Evolutionary conservation across 1,140 invertebrate species (phyloP).

Genomic region (Mesaphorura yosii): DNA sequence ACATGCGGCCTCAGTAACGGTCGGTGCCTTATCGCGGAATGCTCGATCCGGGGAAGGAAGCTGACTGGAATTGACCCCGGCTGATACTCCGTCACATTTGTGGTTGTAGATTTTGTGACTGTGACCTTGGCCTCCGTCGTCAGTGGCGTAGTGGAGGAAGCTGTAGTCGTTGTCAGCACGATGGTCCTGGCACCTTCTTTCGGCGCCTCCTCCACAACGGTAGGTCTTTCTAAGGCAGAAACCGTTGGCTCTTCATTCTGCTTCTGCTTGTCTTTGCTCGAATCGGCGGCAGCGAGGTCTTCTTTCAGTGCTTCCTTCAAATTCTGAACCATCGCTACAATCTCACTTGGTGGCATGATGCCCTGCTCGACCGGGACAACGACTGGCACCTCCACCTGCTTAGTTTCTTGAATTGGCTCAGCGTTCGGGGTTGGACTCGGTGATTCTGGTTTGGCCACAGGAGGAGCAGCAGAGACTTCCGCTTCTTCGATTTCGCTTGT

Average conservation of each 20-base stretch:
- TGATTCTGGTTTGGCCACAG: neutral
- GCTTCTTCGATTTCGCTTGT: neutral
- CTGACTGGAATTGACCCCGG: neutral
- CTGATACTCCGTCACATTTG: too few species aligned
- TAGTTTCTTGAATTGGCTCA: neutral
- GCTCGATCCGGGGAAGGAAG: neutral
- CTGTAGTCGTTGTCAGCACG: neutral
- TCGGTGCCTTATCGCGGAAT: too few species aligned
- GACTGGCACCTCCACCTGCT: conserved; percentile 7
- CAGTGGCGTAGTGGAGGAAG: conserved; percentile 1
- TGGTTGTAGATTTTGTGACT: conserved; percentile 22
- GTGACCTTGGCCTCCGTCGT: neutral
- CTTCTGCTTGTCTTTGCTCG: conserved; percentile 5
- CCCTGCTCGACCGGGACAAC: neutral
- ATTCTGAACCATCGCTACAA: conserved; percentile 1
- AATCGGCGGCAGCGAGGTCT: neutral
- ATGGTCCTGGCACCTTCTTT: neutral
- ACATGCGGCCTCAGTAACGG: too few species aligned
- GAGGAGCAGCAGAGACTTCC: neutral
- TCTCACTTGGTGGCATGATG: neutral
- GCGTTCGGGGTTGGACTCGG: neutral
- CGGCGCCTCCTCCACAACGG: neutral
- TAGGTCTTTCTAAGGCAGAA: neutral
- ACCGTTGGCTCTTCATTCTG: neutral
- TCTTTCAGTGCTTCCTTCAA: conserved; percentile 1